These are phyloP conservation scores for Gymnocheta viridis DNA, from an alignment of 2,888 invertebrate species.

Conservation along the genomic window DNA sequence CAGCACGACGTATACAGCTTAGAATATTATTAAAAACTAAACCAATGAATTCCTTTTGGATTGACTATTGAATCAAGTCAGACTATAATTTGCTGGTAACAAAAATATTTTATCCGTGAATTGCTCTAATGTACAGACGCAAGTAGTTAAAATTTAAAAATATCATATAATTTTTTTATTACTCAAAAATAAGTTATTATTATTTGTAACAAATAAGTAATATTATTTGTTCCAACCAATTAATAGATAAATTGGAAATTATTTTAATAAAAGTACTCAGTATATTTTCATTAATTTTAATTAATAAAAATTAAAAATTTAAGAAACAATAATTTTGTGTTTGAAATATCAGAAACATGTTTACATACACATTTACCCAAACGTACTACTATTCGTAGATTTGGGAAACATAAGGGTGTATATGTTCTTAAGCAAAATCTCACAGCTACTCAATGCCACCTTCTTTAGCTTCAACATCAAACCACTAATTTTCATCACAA, in stretches of 20 bases:
- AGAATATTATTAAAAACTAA: too few species aligned
- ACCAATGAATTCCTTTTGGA: too few species aligned
- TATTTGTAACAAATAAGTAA: too few species aligned
- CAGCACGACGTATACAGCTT: too few species aligned
- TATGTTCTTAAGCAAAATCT: constrained; percentile 11
- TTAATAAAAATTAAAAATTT: constrained; percentile 17
- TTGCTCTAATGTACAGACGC: too few species aligned
- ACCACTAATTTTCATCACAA: not conserved
- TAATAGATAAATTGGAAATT: not conserved
- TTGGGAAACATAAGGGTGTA: too few species aligned
- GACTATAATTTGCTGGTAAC: too few species aligned
- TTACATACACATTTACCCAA: not conserved
- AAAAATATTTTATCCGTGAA: too few species aligned
- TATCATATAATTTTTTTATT: too few species aligned
- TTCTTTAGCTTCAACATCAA: constrained; percentile 13
- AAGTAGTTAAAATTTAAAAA: too few species aligned
- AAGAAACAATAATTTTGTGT: not conserved
- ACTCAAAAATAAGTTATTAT: too few species aligned
- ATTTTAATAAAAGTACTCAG: not conserved
- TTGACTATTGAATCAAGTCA: too few species aligned
- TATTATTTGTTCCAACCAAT: not conserved
- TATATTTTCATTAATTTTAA: not conserved
- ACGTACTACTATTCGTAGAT: not conserved
- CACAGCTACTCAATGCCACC: constrained; percentile 15
- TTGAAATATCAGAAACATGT: not conserved